A percentile compares a stretch with the other conserved stretches of the same genome.
Evolutionary conservation across 2,797 vertebrate species (phyloP).

Genomic region (Acridotheres tristis): DNA sequence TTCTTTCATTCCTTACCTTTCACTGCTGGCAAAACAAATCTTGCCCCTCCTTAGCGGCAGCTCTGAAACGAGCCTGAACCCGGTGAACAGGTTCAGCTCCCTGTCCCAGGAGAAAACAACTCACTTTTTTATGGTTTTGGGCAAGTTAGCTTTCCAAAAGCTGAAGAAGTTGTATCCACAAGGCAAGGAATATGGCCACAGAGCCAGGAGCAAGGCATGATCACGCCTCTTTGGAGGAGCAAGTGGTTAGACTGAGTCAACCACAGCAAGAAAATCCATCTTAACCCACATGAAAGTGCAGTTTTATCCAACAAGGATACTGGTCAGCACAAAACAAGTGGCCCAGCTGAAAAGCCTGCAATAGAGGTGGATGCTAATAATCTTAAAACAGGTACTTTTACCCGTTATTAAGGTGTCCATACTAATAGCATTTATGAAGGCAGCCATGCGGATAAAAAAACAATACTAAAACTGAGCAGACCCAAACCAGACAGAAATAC

Average conservation of each 20-base stretch:
- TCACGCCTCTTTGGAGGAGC: not conserved
- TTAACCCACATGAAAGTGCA: not conserved
- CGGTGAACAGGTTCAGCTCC: conserved; percentile 34
- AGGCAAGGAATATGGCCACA: not conserved
- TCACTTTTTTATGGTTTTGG: not conserved
- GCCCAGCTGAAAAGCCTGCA: not conserved
- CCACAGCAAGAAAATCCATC: not conserved
- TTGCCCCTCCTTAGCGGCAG: not conserved
- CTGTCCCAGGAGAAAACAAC: not conserved
- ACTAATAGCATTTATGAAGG: not conserved
- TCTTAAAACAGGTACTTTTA: not conserved
- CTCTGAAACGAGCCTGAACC: conserved; percentile 13
- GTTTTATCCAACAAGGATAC: not conserved
- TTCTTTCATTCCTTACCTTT: conserved; percentile 52
- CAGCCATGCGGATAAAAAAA: not conserved
- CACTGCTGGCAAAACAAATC: conserved; percentile 39
- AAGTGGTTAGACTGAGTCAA: not conserved
- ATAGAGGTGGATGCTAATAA: not conserved
- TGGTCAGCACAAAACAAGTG: not conserved
- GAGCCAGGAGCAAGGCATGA: not conserved
- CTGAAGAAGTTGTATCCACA: not conserved
- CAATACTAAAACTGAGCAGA: not conserved
- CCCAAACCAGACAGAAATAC: not conserved
- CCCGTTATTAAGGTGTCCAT: not conserved
- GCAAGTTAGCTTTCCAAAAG: not conserved